Conservation (phyloP, 2,888 invertebrate species). For the Rhagonycha fulva region DNA sequence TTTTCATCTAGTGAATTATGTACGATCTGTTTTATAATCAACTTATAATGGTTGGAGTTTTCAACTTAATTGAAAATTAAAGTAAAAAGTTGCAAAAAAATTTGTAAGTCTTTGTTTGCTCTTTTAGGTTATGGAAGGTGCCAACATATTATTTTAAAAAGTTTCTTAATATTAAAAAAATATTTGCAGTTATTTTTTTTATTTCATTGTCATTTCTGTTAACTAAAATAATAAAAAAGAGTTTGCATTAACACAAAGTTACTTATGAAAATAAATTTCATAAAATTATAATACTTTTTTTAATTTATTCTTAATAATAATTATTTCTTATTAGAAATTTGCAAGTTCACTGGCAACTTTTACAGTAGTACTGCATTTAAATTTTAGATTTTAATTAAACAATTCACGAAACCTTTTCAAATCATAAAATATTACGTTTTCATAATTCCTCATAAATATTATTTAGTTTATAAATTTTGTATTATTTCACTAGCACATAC, state of each 20-base stretch:
- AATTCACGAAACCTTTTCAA: background rate
- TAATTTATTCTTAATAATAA: background rate
- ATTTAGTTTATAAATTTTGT: background rate
- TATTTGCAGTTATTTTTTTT: background rate
- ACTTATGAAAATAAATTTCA: too few species aligned
- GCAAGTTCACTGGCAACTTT: background rate
- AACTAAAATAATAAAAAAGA: too few species aligned
- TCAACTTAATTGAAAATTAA: slow-evolving; percentile 18
- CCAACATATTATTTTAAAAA: too few species aligned
- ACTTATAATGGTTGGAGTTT: slow-evolving; percentile 26
- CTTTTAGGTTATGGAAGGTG: background rate
- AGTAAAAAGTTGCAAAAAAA: slow-evolving; percentile 11
- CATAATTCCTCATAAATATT: background rate
- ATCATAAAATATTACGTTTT: background rate
- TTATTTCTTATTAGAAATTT: background rate
- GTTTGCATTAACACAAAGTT: too few species aligned
- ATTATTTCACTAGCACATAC: background rate
- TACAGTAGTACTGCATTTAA: background rate
- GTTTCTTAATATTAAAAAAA: background rate
- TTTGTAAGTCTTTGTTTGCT: slow-evolving; percentile 6
- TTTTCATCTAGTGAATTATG: slow-evolving; percentile 27
- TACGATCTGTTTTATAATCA: slow-evolving; percentile 26
- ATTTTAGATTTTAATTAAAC: background rate
- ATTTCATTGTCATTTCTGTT: too few species aligned
- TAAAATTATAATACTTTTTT: too few species aligned